Conservation (phyloP, 2,888 invertebrate genomes). For the Andrena haemorrhoa region DNA sequence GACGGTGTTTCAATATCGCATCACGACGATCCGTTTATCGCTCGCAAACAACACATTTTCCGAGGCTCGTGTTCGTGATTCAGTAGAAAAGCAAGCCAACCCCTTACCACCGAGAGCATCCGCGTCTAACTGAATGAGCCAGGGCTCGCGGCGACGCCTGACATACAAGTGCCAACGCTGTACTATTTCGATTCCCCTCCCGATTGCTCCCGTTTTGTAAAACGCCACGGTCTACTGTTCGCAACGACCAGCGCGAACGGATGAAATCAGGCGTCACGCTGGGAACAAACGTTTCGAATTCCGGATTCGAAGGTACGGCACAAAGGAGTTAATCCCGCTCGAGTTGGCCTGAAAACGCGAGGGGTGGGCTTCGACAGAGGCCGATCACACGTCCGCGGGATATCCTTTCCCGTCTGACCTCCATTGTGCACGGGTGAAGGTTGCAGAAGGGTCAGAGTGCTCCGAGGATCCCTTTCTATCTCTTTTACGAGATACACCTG, state of each 20-base stretch:
- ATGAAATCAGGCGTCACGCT: not conserved
- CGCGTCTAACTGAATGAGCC: too few species aligned
- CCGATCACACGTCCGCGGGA: slow-evolving; percentile 25
- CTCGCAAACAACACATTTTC: too few species aligned
- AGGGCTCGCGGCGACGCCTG: too few species aligned
- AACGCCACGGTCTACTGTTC: not conserved
- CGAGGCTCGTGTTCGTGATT: too few species aligned
- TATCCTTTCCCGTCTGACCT: slow-evolving; percentile 27
- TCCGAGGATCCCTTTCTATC: slow-evolving; percentile 28
- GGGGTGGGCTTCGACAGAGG: slow-evolving; percentile 26
- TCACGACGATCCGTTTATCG: too few species aligned
- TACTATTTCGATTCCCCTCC: too few species aligned
- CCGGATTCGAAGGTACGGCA: slow-evolving; percentile 28
- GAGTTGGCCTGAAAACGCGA: slow-evolving; percentile 17
- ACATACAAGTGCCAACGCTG: too few species aligned
- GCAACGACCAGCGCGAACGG: not conserved
- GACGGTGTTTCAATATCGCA: too few species aligned
- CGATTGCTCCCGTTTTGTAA: not conserved
- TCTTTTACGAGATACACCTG: slow-evolving; percentile 54
- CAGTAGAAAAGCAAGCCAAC: too few species aligned
- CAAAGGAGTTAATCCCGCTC: slow-evolving; percentile 28
- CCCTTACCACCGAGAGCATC: too few species aligned
- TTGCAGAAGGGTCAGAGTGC: slow-evolving; percentile 41
- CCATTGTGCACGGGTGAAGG: slow-evolving; percentile 37
- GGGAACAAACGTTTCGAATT: slow-evolving; percentile 2